Percentiles rank a stretch among this genome's conserved stretches.
phyloP scores from a whole-genome alignment of 2,113 vertebrate species.

The Uria lomvia region DNA sequence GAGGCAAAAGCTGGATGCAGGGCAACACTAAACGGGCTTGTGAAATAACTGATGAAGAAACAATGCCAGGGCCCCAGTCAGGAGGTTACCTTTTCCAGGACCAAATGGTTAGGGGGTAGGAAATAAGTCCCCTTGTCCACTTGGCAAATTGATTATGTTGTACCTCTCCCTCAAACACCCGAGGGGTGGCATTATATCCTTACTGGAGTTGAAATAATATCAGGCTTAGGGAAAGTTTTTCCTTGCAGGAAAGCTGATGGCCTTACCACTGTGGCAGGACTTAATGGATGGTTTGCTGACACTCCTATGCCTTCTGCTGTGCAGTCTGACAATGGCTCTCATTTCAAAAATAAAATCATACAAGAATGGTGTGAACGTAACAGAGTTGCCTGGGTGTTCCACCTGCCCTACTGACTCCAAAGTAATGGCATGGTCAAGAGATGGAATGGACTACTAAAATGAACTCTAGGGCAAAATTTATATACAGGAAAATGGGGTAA shows the following conservation, averaged over 20 bases:
- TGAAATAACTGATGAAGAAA: neutral
- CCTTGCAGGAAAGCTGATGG: neutral
- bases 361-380: neutral
- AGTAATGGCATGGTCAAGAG: neutral
- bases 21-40: neutral
- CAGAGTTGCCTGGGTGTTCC: neutral
- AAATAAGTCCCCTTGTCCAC: neutral
- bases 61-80: neutral
- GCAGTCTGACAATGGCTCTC: neutral
- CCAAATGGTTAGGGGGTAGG: neutral
- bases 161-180: neutral
- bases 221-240: neutral
- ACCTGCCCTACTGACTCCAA: neutral
- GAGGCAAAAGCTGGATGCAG: neutral
- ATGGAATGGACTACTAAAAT: neutral
- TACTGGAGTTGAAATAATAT: neutral
- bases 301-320: neutral
- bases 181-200: neutral
- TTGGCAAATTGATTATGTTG: neutral
- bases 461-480: neutral
- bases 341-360: neutral
- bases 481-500: neutral
- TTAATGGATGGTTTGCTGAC: neutral
- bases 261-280: neutral
- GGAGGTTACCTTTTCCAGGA: neutral